phyloP scores from a whole-genome alignment of 2,888 invertebrate genomes.

The Mythimna pallens region DNA sequence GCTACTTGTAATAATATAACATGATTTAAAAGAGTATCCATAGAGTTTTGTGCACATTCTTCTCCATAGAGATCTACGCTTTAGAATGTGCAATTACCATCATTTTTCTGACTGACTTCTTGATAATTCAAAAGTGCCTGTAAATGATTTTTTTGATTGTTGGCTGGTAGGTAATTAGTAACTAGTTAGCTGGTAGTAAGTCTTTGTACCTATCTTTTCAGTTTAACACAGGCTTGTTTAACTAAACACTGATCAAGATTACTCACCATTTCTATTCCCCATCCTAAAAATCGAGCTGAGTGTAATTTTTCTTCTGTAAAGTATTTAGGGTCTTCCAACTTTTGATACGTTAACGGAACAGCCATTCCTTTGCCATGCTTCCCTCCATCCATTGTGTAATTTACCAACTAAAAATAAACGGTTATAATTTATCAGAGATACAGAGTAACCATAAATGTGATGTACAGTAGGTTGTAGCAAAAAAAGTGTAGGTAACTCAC shows the following conservation, averaged over 20 bases:
- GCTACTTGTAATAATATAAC: too few relatives aligned
- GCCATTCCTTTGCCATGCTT: conserved; percentile 16
- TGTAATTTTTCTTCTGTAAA: conserved; percentile 35
- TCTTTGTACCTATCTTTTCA: too few relatives aligned
- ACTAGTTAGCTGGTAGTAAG: too few relatives aligned
- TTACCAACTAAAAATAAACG: conserved; percentile 32
- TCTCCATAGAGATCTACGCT: too few relatives aligned
- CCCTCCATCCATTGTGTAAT: conserved; percentile 28
- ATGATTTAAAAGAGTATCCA: too few relatives aligned
- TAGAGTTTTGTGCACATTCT: too few relatives aligned
- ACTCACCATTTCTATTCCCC: conserved; percentile 40
- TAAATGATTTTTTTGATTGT: too few relatives aligned
- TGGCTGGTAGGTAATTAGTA: too few relatives aligned
- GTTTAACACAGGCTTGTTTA: conserved; percentile 16
- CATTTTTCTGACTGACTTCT: too few relatives aligned
- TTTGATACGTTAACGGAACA: conserved; percentile 38
- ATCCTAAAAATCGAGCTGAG: conserved; percentile 39
- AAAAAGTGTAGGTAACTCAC: conserved; percentile 25
- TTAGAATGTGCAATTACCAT: too few relatives aligned
- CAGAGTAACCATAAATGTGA: not conserved
- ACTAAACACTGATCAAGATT: conserved; percentile 8
- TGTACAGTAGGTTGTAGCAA: not conserved
- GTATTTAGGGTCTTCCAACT: conserved; percentile 44
- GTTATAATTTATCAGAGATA: not conserved
- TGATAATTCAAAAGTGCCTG: too few relatives aligned